Conservation (phyloP, 2,888 invertebrate species). For the Linnaemya vulpina region DNA sequence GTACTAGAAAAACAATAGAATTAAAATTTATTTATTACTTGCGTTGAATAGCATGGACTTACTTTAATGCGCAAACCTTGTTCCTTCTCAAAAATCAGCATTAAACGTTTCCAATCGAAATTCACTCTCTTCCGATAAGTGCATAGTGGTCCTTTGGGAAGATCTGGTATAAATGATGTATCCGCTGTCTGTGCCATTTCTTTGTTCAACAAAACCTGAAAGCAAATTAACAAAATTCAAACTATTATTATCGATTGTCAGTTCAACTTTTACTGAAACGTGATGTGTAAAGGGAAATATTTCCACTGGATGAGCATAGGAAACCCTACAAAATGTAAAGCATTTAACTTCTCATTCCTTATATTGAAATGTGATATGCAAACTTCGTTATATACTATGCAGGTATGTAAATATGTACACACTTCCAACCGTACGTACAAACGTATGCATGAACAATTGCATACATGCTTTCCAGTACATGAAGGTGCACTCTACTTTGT, state of each 20-base stretch:
- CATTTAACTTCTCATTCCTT: not conserved
- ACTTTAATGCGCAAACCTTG: constrained; percentile 91
- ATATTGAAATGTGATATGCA: not conserved
- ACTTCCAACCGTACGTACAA: not conserved
- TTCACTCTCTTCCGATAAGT: constrained; percentile 90
- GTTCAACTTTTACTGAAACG: constrained; percentile 5
- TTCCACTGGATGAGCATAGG: constrained; percentile 23
- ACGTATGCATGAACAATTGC: not conserved
- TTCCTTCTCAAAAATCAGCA: constrained; percentile 90
- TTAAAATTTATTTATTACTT: not conserved
- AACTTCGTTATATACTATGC: not conserved
- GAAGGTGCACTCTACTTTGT: not conserved
- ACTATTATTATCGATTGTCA: constrained; percentile 21
- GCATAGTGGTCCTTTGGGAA: constrained; percentile 88
- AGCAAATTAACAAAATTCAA: constrained; percentile 22
- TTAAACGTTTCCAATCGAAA: constrained; percentile 94
- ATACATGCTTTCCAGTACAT: no score
- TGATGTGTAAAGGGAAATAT: constrained; percentile 7
- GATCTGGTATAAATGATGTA: constrained; percentile 87
- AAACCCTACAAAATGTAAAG: constrained; percentile 50
- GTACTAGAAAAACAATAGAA: constrained; percentile 85
- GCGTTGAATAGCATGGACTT: constrained; percentile 73
- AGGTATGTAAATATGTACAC: not conserved
- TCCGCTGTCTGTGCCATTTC: constrained; percentile 81
- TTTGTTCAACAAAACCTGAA: constrained; percentile 53